Base-by-base conservation (phyloP, 2,113 vertebrate genomes). In the Eulemur macaco region DNA sequence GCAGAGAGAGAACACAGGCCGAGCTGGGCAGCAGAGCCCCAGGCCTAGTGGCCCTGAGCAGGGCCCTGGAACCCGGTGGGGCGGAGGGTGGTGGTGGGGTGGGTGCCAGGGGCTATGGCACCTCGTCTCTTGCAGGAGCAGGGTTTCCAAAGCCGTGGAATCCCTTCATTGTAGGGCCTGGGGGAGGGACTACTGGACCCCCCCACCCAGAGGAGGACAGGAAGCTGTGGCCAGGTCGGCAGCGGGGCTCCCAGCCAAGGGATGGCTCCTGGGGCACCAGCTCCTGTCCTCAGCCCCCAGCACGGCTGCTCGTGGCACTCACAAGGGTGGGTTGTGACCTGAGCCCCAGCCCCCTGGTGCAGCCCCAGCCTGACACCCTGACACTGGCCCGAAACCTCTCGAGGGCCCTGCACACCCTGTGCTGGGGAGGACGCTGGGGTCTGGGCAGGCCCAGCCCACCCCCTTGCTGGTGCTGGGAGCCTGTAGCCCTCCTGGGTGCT, bases 341-440 rank as follows among this genome's bases (percentile, higher is more conserved):
- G 1, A 18, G 52, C 37, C 8, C 15, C 18, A 56, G 15, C 0
- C 45, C n/a, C 56, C 15, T 3, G 1, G 71, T 25, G 39, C 31
- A 45, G 68, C 20, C 21, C 50, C 4, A n/a, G 1, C 29, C 78
- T 60, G 52, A 60, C 52, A 0, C 47, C 15, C 0, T 0, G 14
- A 5, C 5, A 1, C 34, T n/a, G n/a, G 37, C 37, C 42, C 31
- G n/a, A 15, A 5, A 39, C 37, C 0, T 29, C 10, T 17, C 4
- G 29, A 39, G 27, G 25, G 54, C 56, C 4, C 34, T 39, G 12
- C 23, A 3, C 5, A 14, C 3, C 27, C 37, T 39, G 20, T 47
- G 6, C 18, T 14, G 21, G 64, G n/a, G 34, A n/a, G 6, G 42
- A 39, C 63, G n/a, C 27, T 10, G 3, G 29, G 20, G 39, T 47